Conservation (phyloP, 2,888 invertebrate species). For the Drosophila histrio region DNA sequence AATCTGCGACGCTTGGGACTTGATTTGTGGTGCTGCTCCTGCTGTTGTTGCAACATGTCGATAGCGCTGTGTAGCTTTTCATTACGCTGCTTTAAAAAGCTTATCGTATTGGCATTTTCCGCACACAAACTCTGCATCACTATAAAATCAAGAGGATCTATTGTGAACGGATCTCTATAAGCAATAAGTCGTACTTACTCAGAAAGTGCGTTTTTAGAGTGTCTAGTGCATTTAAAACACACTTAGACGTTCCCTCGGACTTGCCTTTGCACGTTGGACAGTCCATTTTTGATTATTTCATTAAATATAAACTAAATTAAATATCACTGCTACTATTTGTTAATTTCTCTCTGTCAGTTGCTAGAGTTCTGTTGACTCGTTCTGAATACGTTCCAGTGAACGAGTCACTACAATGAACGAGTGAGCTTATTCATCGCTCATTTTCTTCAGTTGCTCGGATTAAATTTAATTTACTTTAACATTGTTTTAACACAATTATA, state of each 20-base stretch:
- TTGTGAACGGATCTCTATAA: conserved; percentile 14
- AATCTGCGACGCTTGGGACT: conserved; percentile 40
- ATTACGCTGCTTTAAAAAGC: conserved; percentile 56
- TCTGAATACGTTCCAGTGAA: no score
- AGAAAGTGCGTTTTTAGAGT: conserved; percentile 73
- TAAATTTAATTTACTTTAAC: no score
- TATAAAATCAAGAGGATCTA: conserved; percentile 22
- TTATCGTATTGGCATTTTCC: conserved; percentile 43
- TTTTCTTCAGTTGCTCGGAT: no score
- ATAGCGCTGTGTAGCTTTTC: conserved; percentile 62
- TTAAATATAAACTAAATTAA: neutral
- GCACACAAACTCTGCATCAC: conserved; percentile 45
- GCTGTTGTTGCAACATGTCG: conserved; percentile 41
- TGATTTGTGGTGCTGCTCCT: conserved; percentile 9
- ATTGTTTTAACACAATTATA: no score
- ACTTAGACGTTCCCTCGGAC: conserved; percentile 33
- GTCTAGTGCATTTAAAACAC: conserved; percentile 60
- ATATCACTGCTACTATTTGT: neutral
- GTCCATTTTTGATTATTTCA: conserved; percentile 47
- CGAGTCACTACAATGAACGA: no score
- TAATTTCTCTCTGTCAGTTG: no score
- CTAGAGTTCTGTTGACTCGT: no score
- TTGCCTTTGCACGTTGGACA: conserved; percentile 49
- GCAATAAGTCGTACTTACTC: conserved; percentile 56
- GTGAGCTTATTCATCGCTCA: no score